Conservation (phyloP, 1,140 invertebrate species). For the Sipha flava region DNA sequence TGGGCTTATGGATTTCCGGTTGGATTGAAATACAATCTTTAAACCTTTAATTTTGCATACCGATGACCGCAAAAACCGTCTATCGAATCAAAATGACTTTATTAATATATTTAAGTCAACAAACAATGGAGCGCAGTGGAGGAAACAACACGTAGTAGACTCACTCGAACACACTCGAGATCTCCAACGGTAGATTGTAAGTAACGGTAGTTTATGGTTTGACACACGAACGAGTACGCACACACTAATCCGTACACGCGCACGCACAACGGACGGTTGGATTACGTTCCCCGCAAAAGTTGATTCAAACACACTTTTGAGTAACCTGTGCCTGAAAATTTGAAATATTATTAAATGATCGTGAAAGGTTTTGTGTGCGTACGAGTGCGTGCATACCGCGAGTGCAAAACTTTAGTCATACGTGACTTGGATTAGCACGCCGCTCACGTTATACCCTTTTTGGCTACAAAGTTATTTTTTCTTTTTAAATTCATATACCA, state of each 20-base stretch:
- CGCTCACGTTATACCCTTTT: background rate
- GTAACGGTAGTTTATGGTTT: background rate
- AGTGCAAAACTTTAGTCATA: background rate
- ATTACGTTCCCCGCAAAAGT: background rate
- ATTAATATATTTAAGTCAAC: too few relatives aligned
- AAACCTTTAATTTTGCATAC: background rate
- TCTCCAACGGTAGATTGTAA: background rate
- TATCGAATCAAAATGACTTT: too few relatives aligned
- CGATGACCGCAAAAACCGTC: background rate
- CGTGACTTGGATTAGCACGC: background rate
- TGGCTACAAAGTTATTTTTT: background rate
- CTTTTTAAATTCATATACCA: conserved; percentile 4
- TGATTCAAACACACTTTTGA: background rate
- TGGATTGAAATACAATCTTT: background rate
- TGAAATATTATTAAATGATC: conserved; percentile 17
- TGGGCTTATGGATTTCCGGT: background rate
- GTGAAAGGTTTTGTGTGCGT: background rate
- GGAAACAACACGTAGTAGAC: background rate
- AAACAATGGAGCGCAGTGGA: background rate
- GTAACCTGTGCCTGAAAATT: background rate
- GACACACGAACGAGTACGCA: too few relatives aligned
- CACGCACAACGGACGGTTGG: background rate
- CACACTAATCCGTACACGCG: too few relatives aligned
- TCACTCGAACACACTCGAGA: background rate
- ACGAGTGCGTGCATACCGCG: background rate